Evolutionary conservation across 2,113 vertebrate species (phyloP), one percentile per base, ranked within the genome.

Genomic region (Porphyrio hochstetteri): DNA sequence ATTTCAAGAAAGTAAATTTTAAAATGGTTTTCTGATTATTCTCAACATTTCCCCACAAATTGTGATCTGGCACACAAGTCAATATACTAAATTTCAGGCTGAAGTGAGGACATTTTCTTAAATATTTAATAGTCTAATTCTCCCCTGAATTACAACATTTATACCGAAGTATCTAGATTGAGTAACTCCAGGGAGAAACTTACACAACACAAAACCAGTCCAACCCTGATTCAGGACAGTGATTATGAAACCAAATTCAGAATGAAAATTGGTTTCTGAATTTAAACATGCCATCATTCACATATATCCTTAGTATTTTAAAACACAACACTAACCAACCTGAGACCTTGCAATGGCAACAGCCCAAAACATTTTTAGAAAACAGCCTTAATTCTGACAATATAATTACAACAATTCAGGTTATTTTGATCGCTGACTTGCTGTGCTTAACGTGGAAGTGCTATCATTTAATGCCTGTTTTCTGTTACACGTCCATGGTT

Each of bases 51-150:
- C 44, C 36, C 31, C 50, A 70, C 82, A 91, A 88, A 86, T 53
- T 81, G 82, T 86, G 80, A 92, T 72, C 60, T 79, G 79, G 46
- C 71, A 87, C 46, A 68, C 40, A 74, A 90, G 55, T 71, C 86
- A 86, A 82, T 86, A 88, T 55, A 76, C 57, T 84, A 84, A 88
- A 86, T 90, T 93, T 76, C 80, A 93, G 78, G 42, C 69, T 92
- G 82, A 86, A 95, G 88, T 78, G 74, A 92, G 76, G 44, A 74
- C 52, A 82, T 86, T 94, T 90, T 78, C 79, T 90, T 95, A 56
- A 96, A 96, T 94, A 86, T 92, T 95, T 96, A 90, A 86, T 88
- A 81, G 48, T 60, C 52, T 86, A 86, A 86, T 95, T 93, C 90
- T 86, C 68, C 64, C 16, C 35, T 78, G 79, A 95, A 94, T 94